Percentiles rank a stretch among this genome's conserved stretches.
phyloP scores from a whole-genome alignment of 1,140 invertebrate genomes.

The Planococcus citri region DNA sequence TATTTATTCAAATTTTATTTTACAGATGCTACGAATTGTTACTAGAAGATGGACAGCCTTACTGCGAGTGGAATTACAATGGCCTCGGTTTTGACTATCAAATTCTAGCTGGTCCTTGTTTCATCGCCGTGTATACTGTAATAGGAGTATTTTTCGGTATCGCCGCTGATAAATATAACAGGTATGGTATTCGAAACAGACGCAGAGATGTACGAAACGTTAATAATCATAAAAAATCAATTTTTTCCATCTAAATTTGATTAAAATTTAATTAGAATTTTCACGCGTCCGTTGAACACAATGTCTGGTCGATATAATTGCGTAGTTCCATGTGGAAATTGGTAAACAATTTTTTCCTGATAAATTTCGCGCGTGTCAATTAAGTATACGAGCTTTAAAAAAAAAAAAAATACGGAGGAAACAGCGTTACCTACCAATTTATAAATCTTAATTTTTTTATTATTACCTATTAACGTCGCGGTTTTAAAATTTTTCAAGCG shows the following conservation, averaged over 20 bases:
- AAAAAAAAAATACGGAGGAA: too few relatives aligned
- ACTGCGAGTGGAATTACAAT: slow-evolving; percentile 87
- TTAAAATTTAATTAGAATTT: not conserved
- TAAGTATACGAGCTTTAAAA: too few relatives aligned
- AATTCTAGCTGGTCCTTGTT: slow-evolving; percentile 78
- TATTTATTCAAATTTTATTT: not conserved
- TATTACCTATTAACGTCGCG: too few relatives aligned
- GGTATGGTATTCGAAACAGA: slow-evolving; percentile 30
- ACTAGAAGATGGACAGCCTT: slow-evolving; percentile 48
- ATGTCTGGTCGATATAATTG: not conserved
- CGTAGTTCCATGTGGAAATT: not conserved
- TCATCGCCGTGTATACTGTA: slow-evolving; percentile 81
- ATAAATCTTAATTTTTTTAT: too few relatives aligned
- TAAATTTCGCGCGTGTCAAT: not conserved
- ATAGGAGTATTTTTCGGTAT: slow-evolving; percentile 74
- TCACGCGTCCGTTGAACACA: not conserved
- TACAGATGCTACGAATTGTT: slow-evolving; percentile 49
- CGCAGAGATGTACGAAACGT: not conserved
- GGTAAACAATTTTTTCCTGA: not conserved
- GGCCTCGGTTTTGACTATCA: slow-evolving; percentile 84
- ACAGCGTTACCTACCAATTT: too few relatives aligned
- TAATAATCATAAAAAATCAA: slow-evolving; percentile 1
- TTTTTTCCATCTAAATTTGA: not conserved
- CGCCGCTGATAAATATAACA: slow-evolving; percentile 60
- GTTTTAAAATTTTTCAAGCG: too few relatives aligned